These are phyloP conservation scores for Camponotus floridanus DNA, from an alignment of 1,140 invertebrate species.

Conservation along the genomic window DNA sequence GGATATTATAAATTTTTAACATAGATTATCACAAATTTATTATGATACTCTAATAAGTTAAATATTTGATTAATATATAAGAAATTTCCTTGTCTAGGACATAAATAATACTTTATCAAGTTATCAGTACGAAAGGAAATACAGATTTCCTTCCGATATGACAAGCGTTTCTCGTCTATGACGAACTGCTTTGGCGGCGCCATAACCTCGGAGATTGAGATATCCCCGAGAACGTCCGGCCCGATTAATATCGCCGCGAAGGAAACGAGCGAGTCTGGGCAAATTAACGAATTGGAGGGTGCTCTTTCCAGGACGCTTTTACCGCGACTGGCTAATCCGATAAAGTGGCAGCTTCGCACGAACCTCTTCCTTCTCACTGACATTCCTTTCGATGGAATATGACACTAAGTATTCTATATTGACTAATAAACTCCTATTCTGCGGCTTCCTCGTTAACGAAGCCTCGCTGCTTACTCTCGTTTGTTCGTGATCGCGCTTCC, in stretches of 20 bases:
- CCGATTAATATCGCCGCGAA: constrained; percentile 79
- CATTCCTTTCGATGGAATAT: constrained; percentile 78
- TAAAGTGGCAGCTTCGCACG: constrained; percentile 81
- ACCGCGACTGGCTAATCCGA: constrained; percentile 80
- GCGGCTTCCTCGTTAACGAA: constrained; percentile 61
- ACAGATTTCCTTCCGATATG: not conserved
- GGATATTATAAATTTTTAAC: not conserved
- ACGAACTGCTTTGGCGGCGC: constrained; percentile 55
- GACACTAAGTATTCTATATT: constrained; percentile 78
- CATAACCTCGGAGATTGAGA: constrained; percentile 60
- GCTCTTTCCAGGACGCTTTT: constrained; percentile 75
- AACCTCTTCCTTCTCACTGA: constrained; percentile 75
- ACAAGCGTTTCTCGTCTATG: constrained; percentile 53
- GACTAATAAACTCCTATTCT: constrained; percentile 78
- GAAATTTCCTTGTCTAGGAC: not conserved
- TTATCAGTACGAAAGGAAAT: not conserved
- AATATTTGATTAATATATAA: constrained; percentile 25
- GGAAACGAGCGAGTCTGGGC: constrained; percentile 74
- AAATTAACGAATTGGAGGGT: constrained; percentile 81
- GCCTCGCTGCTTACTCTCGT: constrained; percentile 47
- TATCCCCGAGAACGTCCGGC: constrained; percentile 54
- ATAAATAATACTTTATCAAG: not conserved
- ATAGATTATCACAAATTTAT: not conserved
- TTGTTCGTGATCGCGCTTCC: constrained; percentile 14
- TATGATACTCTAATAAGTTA: not conserved